phyloP scores from a whole-genome alignment of 1,140 invertebrate species.

The Lithobius niger region DNA sequence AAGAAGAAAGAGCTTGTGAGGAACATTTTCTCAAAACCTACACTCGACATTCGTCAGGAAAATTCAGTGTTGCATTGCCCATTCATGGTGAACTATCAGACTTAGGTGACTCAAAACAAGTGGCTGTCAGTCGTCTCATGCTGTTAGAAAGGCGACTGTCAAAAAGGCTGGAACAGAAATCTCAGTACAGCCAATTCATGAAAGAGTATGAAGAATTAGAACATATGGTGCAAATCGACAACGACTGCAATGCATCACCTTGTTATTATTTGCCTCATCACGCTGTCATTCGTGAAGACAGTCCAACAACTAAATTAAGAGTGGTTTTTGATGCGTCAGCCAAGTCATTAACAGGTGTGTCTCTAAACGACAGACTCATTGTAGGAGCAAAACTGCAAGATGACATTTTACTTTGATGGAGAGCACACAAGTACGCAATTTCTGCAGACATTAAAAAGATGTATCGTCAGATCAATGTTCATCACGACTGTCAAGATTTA shows the following conservation, averaged over 20 bases:
- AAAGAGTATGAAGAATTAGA: constrained; percentile 3
- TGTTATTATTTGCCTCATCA: constrained; percentile 35
- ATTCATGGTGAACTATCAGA: neutral
- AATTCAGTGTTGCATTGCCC: neutral
- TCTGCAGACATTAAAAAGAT: constrained; percentile 30
- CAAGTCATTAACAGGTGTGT: constrained; percentile 18
- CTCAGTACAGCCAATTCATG: neutral
- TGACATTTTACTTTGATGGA: constrained; percentile 21
- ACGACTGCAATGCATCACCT: neutral
- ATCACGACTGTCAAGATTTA: constrained; percentile 23
- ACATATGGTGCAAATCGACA: neutral
- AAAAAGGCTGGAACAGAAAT: neutral
- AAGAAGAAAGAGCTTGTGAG: neutral
- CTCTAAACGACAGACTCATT: constrained; percentile 28
- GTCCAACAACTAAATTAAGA: constrained; percentile 25
- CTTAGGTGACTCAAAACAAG: constrained; percentile 1
- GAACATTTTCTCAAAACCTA: neutral
- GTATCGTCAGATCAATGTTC: constrained; percentile 14
- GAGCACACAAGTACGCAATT: constrained; percentile 20
- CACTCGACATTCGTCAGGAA: neutral
- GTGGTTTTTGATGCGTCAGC: constrained; percentile 30
- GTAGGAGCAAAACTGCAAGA: constrained; percentile 15
- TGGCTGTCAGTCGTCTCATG: neutral
- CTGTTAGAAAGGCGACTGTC: neutral
- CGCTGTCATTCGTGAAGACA: constrained; percentile 22